Evolutionary conservation across 2,797 vertebrate genomes (phyloP), one percentile per base, ranked within the genome.

Genomic region (Sebastes hubbsi): DNA sequence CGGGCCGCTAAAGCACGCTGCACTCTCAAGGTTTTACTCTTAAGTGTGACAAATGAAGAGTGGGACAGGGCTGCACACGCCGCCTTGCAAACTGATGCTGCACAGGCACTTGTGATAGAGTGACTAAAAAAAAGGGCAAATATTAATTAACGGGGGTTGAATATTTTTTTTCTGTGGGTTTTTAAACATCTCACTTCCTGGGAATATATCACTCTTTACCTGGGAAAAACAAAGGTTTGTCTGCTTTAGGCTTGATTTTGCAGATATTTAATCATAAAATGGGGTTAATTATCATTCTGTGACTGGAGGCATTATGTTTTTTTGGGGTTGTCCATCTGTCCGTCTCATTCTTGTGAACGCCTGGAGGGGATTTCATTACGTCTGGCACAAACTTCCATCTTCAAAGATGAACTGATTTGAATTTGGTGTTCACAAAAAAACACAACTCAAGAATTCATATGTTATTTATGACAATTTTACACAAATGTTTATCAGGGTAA

Each of bases 21-120:
- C 67, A 80, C 83, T 92, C 82, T 88, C 90, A 93, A 93, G 90
- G 90, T 88, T 92, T 91, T 82, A 72, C 68, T 85, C 84, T 52
- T 92, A 93, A 91, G 88, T 88, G 86, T 91, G 93, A 94, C 87
- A 89, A 90, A 94, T 93, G 91, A 86, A 85, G 78, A 91, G 85
- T 18, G 72, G 55, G 71, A 61, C 62, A 7, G 74, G 49, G 69
- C 65, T 42, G 74, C 84, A 70, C 65, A 27, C 25, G n/a, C 9
- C 24, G 24, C 67, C 69, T 22, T 56, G 72, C 63, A 77, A 72
- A 49, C 80, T 30, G 34, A 79, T 36, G 61, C 25, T 4, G 5
- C 18, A 24, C 16, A 38, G 42, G 20, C 65, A 34, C 49, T 58
- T 6, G 34, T 71, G 80, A 78, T 18, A 32, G 60, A 79, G 75